Conservation (phyloP, 2,888 invertebrate genomes). For the Microchrysa polita region DNA sequence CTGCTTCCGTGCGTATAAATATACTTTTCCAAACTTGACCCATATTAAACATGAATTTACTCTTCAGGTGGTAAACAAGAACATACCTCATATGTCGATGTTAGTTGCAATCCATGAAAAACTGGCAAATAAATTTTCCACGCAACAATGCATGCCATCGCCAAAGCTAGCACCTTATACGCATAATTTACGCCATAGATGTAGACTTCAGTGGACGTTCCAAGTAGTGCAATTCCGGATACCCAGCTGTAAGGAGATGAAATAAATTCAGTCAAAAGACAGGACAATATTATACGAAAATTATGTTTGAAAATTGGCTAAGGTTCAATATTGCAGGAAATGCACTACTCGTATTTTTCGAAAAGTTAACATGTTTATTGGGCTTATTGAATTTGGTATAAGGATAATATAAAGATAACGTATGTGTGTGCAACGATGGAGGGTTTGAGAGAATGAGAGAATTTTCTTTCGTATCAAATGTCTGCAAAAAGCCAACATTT, state of each 20-base stretch:
- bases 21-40: too few species aligned
- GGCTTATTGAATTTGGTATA: too few species aligned
- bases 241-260: conserved; percentile 68
- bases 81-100: conserved; percentile 79
- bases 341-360: too few species aligned
- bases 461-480: too few species aligned
- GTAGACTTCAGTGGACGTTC: conserved; percentile 81
- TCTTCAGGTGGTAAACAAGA: not conserved
- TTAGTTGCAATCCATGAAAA: conserved; percentile 74
- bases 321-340: not conserved
- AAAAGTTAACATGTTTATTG: too few species aligned
- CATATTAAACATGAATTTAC: too few species aligned
- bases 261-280: not conserved
- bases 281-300: not conserved
- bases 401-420: too few species aligned
- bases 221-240: conserved; percentile 79
- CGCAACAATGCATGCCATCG: conserved; percentile 67
- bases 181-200: conserved; percentile 80
- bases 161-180: conserved; percentile 65
- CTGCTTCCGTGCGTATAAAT: too few species aligned
- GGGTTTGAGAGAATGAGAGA: too few species aligned
- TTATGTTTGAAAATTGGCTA: not conserved
- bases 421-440: too few species aligned
- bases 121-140: conserved; percentile 75
- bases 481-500: too few species aligned